Evolutionary conservation across 2,797 vertebrate species (phyloP).

Genomic region (Hypotaenidia philippensis): DNA sequence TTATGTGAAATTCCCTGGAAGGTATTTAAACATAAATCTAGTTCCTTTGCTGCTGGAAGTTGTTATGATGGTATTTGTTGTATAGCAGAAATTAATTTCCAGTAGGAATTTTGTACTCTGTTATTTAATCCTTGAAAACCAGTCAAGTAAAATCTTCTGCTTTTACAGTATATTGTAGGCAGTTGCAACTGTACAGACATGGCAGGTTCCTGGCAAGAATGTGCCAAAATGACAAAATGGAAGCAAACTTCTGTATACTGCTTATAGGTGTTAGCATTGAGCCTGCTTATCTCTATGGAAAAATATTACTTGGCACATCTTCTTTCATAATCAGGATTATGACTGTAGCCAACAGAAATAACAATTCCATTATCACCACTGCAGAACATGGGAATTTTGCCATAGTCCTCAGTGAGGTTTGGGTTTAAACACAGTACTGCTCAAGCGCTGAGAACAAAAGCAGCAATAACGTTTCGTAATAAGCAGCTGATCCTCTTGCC

Average conservation of each 20-base stretch:
- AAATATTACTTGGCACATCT: background rate
- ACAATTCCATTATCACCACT: background rate
- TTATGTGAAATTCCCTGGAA: background rate
- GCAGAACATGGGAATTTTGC: background rate
- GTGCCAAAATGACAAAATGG: background rate
- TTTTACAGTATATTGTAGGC: background rate
- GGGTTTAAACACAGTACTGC: background rate
- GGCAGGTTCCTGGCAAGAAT: background rate
- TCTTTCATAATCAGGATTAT: background rate
- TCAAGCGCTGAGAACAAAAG: background rate
- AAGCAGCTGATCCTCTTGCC: background rate
- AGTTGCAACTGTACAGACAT: background rate
- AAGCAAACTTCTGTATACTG: background rate
- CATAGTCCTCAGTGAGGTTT: background rate
- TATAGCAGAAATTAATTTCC: background rate
- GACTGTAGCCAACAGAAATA: background rate
- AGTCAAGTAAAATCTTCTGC: background rate
- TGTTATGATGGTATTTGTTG: background rate
- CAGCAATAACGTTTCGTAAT: background rate
- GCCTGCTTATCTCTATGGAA: background rate
- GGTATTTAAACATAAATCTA: background rate
- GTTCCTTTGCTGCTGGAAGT: background rate
- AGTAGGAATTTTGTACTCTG: background rate
- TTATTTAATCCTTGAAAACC: background rate
- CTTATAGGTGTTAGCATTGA: background rate